Evolutionary conservation across 2,888 invertebrate genomes (phyloP), one percentile per base, ranked within the genome.

Genomic region (Buathra laborator): DNA sequence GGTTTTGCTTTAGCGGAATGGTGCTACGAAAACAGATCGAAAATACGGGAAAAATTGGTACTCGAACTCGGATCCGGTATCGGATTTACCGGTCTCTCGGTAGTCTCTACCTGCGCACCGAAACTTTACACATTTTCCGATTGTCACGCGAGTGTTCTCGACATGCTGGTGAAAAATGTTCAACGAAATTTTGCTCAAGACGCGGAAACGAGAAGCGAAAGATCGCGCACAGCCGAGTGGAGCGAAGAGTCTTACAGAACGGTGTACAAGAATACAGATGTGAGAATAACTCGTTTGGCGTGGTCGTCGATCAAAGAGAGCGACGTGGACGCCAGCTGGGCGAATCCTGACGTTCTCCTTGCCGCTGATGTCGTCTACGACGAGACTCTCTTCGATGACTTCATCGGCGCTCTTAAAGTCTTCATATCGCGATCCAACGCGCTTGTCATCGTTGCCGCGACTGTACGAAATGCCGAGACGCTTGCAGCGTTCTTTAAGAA

Each of bases 1-100:
- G 96, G 96, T 0, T 90, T 96, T 75, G 96, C 96, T 75, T 93
- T 98, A 72, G 95, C 96, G 46, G 96, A 97, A 92, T 98, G 97
- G 96, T 95, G 96, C 56, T 87, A 96, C 10, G 92, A 94, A 78
- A 95, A 97, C 90, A 93, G 93, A 88, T 87, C 94, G 9, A 66
- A 94, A 32, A 94, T 97, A 62, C 75, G 89, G 6, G 92, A 94
- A 10, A 97, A 96, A 93, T 94, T 92, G 64, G 90, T 97, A 4
- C 89, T 97, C 5, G 98, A 98, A 94, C 94, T 98, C 4, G 98
- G 98, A 67, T 96, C 97, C 12, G 98, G 98, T 37, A 95, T 96
- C 19, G 98, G 98, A 0, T 94, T 97, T 75, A 95, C 96, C 51
- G 97, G 97, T 19, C 94, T 97, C 51, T 94, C 95, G 3, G 93